Evolutionary conservation across 1,140 invertebrate genomes (phyloP), one percentile per base, ranked within the genome.

Genomic region (Trachymyrmex septentrionalis): DNA sequence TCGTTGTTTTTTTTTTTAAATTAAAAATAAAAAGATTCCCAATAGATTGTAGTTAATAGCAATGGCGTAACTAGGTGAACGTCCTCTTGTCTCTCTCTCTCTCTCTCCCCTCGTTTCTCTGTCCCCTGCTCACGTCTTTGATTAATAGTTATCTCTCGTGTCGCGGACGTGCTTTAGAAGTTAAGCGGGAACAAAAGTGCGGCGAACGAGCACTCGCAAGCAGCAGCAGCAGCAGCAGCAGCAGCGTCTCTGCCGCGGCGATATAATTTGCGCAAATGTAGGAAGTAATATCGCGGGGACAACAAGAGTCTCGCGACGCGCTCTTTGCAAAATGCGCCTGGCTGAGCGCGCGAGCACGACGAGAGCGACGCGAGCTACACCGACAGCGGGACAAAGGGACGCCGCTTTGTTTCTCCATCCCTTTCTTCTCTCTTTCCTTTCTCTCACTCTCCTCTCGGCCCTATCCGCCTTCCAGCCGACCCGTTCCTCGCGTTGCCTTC

Each of bases 331-430:
- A 87, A 87, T 89, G 87, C 55, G 61, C 61, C 61, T 63, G 78
- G 66, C 24, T 90, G 80, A 90, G 57, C 80, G 69, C 69, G 55
- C 48, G 64, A 38, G 64, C 19, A 34, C 44, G 27, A 27, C 27
- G 44, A 50, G 24, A 53, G 76, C 34, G 76, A 64, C n/a, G 78
- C 21, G 69, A 82, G 75, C 75, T 85, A 63, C 73, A 81, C 80
- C 66, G 44, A 78, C 73, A 77, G 85, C 86, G 71, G 80, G 81
- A 87, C 89, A 90, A 90, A 90, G 89, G 88, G 88, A 71, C 78
- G 69, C 81, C 86, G 88, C 89, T 90, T 90, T 90, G 89, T 90
- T 86, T 91, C 92, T 87, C 86, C 87, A 78, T 90, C 90, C 88
- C 86, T 64, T 82, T 90, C 85, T 85, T 67, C 81, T 69, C 86